phyloP scores from a whole-genome alignment of 2,113 vertebrate genomes.

The Pseudolaguvia tuberculata region DNA sequence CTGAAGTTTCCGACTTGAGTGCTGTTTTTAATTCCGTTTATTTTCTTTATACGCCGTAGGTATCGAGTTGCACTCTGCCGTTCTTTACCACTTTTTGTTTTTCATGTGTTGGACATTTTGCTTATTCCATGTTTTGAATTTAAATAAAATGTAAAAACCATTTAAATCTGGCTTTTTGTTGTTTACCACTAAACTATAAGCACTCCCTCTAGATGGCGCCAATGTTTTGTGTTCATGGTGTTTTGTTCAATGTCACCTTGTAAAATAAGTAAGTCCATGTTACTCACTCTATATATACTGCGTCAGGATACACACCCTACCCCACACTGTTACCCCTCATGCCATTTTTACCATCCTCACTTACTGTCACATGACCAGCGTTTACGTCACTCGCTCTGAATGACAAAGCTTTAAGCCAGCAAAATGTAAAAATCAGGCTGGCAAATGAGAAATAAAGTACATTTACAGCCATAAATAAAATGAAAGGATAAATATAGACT shows the following conservation, averaged over 20 bases:
- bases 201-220: slow-evolving; percentile 6
- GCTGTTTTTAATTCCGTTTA: slow-evolving; percentile 33
- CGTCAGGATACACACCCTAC: neutral
- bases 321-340: no score
- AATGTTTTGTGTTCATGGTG: neutral
- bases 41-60: neutral
- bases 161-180: neutral
- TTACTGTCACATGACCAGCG: neutral
- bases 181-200: no score
- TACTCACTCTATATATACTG: neutral
- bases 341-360: neutral
- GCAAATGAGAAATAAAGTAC: no score
- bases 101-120: slow-evolving; percentile 25
- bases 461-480: no score
- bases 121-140: slow-evolving; percentile 31
- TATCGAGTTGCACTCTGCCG: slow-evolving; percentile 15
- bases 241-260: neutral
- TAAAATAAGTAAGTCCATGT: neutral
- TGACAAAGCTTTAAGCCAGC: neutral
- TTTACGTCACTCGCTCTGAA: neutral
- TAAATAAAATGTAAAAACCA: slow-evolving; percentile 36
- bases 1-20: neutral
- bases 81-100: slow-evolving; percentile 8
- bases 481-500: no score
- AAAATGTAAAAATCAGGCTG: neutral